Evolutionary conservation across 2,888 invertebrate species (phyloP).

Genomic region (Syrphus vitripennis): DNA sequence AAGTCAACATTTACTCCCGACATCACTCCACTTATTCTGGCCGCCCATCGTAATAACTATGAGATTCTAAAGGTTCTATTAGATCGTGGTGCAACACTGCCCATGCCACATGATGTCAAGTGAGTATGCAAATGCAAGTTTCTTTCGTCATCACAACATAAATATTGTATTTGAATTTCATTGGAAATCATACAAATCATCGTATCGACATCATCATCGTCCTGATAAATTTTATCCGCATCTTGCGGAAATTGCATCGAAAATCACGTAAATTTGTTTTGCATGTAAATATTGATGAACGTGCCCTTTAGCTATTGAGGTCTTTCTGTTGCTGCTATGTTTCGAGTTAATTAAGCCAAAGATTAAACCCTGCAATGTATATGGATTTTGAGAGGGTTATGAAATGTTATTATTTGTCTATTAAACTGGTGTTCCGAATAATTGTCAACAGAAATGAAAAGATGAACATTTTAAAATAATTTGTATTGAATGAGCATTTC

Average conservation of each 20-base stretch:
- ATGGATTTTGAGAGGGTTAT: neutral
- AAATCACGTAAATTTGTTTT: slow-evolving; percentile 70
- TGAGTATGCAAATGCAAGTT: slow-evolving; percentile 82
- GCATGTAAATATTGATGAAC: slow-evolving; percentile 51
- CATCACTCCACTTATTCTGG: slow-evolving; percentile 96
- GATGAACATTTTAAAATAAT: neutral
- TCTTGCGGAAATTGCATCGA: slow-evolving; percentile 36
- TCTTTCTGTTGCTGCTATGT: neutral
- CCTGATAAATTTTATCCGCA: neutral
- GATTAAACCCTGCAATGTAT: neutral
- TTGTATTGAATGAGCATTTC: neutral
- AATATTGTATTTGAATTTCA: slow-evolving; percentile 1
- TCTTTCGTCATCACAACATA: neutral
- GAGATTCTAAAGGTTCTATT: slow-evolving; percentile 97
- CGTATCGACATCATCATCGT: neutral
- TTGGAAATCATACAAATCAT: slow-evolving; percentile 6
- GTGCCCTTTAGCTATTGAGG: slow-evolving; percentile 25
- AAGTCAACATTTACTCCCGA: slow-evolving; percentile 95
- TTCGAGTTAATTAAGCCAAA: slow-evolving; percentile 23
- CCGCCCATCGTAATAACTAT: slow-evolving; percentile 98
- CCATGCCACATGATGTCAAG: slow-evolving; percentile 95
- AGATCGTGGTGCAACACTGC: slow-evolving; percentile 95
- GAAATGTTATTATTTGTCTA: neutral
- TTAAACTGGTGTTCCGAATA: neutral
- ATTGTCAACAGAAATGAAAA: neutral